phyloP scores from a whole-genome alignment of 2,888 invertebrate genomes.

The Phortica okadai region DNA sequence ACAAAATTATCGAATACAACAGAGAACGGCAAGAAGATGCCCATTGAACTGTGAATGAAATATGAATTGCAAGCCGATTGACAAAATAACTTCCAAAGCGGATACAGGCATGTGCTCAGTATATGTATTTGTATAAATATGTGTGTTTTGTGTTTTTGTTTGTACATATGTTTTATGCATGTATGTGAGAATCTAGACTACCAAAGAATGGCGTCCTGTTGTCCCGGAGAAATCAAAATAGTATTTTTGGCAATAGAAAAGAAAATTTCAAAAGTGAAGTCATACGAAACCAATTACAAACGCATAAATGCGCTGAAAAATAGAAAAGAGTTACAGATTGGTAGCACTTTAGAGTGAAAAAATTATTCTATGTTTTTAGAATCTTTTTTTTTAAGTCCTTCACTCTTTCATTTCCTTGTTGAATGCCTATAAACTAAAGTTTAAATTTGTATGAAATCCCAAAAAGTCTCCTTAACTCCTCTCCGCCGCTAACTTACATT shows the following conservation, averaged over 20 bases:
- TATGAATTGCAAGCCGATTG: constrained; percentile 75
- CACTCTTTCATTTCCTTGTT: too few species aligned
- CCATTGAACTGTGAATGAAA: constrained; percentile 74
- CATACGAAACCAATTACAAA: constrained; percentile 72
- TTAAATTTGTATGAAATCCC: too few species aligned
- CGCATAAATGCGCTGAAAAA: constrained; percentile 58
- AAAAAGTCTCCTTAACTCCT: too few species aligned
- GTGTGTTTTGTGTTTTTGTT: not conserved
- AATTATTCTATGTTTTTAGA: too few species aligned
- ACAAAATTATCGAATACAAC: constrained; percentile 43
- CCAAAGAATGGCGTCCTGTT: not conserved
- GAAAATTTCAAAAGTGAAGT: constrained; percentile 53
- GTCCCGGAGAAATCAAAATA: not conserved
- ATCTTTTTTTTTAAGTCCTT: too few species aligned
- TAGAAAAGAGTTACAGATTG: too few species aligned
- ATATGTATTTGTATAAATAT: not conserved
- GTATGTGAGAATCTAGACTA: not conserved
- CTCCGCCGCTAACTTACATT: too few species aligned
- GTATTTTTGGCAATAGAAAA: constrained; percentile 7
- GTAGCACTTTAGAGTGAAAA: too few species aligned
- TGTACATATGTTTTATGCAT: not conserved
- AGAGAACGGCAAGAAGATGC: constrained; percentile 45
- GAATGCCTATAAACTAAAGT: too few species aligned
- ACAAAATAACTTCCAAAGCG: constrained; percentile 64
- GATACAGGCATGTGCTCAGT: not conserved